A percentile compares a stretch with the other conserved stretches of the same genome.
Conservation (phyloP, 2,888 invertebrate genomes). For the Listrodromus nycthemerus region DNA sequence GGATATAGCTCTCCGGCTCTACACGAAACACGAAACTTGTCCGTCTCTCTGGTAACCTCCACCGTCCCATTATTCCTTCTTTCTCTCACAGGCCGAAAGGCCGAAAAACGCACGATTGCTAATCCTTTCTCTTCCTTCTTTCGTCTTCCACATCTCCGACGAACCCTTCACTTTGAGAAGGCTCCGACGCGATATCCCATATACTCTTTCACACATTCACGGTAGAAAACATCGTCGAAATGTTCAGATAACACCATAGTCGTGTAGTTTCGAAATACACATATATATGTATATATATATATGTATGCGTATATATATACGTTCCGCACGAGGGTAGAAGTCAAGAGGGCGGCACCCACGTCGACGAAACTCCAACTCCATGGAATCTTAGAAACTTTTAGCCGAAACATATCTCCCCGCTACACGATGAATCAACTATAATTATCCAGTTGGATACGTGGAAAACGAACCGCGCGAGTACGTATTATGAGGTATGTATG, state of each 20-base stretch:
- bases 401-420: slow-evolving; percentile 27
- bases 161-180: slow-evolving; percentile 63
- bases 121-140: slow-evolving; percentile 37
- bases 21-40: slow-evolving; percentile 58
- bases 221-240: slow-evolving; percentile 78
- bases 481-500: slow-evolving; percentile 42
- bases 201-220: slow-evolving; percentile 19
- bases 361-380: slow-evolving; percentile 45
- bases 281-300: neutral
- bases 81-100: slow-evolving; percentile 26
- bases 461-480: slow-evolving; percentile 68
- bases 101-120: slow-evolving; percentile 63
- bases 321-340: slow-evolving; percentile 37
- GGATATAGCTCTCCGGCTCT: slow-evolving; percentile 52
- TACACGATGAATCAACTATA: slow-evolving; percentile 78
- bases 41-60: slow-evolving; percentile 50
- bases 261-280: neutral
- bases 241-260: slow-evolving; percentile 1
- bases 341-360: slow-evolving; percentile 42
- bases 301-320: neutral
- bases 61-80: slow-evolving; percentile 11
- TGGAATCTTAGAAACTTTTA: slow-evolving; percentile 61
- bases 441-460: slow-evolving; percentile 80
- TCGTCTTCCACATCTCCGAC: slow-evolving; percentile 46
- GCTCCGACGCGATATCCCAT: slow-evolving; percentile 12